Evolutionary conservation across 2,113 vertebrate species (phyloP).

Genomic region (Neodontobutis hainanensis): DNA sequence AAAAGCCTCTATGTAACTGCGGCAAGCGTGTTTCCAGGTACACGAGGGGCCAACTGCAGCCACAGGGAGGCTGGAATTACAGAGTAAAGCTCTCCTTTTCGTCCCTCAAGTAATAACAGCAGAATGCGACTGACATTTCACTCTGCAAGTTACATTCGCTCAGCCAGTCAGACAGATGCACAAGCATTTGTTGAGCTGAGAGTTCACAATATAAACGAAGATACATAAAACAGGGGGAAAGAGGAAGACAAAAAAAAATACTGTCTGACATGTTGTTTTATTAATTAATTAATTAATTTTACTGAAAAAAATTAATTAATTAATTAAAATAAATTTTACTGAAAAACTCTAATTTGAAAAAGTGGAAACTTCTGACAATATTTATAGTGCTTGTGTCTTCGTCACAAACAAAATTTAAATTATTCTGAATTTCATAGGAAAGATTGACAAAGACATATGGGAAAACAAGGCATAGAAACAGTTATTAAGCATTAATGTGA

Average conservation of each 20-base stretch:
- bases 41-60: constrained; percentile 40
- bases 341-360: no score
- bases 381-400: no score
- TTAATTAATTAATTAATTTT: no score
- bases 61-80: constrained; percentile 65
- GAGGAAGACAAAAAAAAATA: no score
- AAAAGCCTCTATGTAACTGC: constrained; percentile 43
- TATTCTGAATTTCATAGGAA: background rate
- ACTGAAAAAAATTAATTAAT: no score
- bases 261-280: no score
- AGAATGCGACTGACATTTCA: constrained; percentile 78
- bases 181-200: constrained; percentile 10
- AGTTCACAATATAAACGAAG: constrained; percentile 35
- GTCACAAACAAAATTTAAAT: no score
- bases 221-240: constrained; percentile 8
- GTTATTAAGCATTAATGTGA: constrained; percentile 75
- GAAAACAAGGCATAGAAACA: constrained; percentile 45
- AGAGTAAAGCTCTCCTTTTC: constrained; percentile 64
- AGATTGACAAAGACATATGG: constrained; percentile 31
- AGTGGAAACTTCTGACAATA: no score
- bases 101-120: constrained; percentile 78
- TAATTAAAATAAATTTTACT: no score
- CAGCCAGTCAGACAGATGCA: constrained; percentile 16
- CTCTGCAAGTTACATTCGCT: constrained; percentile 52
- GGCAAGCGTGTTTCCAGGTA: constrained; percentile 47